Evolutionary conservation across 2,888 invertebrate genomes (phyloP).

Genomic region (Lithosia quadra): DNA sequence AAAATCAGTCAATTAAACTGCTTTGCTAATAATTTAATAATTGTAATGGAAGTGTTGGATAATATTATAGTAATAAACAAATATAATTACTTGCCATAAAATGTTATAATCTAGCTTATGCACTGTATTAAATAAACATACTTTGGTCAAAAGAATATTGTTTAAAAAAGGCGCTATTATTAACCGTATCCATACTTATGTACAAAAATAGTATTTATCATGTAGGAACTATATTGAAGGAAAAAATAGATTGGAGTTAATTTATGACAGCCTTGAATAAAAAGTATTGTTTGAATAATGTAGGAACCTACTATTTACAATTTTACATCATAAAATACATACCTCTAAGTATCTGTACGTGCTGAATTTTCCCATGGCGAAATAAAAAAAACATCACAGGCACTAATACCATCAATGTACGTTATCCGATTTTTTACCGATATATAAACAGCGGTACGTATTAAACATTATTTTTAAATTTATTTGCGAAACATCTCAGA

Average conservation of each 20-base stretch:
- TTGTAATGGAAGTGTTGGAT: neutral
- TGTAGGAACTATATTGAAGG: neutral
- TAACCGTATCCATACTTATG: no score
- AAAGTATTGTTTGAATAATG: conserved; percentile 8
- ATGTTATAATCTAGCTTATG: no score
- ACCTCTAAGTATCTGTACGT: conserved; percentile 86
- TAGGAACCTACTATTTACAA: no score
- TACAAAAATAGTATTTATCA: neutral
- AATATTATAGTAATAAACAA: neutral
- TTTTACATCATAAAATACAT: conserved; percentile 47
- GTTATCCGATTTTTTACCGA: conserved; percentile 27
- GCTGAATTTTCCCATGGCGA: conserved; percentile 85
- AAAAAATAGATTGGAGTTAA: neutral
- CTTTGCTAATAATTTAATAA: neutral
- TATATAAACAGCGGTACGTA: conserved; percentile 21
- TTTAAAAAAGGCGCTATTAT: neutral
- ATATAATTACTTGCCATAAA: neutral
- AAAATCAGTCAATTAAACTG: no score
- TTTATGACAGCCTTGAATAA: neutral
- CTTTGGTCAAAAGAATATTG: no score
- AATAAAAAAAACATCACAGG: conserved; percentile 80
- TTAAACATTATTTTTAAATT: conserved; percentile 32
- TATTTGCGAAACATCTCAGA: conserved; percentile 20
- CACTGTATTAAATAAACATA: no score
- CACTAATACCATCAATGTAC: conserved; percentile 30